Evolutionary conservation across 2,888 invertebrate species (phyloP).

Genomic region (Cremastinae sp.): DNA sequence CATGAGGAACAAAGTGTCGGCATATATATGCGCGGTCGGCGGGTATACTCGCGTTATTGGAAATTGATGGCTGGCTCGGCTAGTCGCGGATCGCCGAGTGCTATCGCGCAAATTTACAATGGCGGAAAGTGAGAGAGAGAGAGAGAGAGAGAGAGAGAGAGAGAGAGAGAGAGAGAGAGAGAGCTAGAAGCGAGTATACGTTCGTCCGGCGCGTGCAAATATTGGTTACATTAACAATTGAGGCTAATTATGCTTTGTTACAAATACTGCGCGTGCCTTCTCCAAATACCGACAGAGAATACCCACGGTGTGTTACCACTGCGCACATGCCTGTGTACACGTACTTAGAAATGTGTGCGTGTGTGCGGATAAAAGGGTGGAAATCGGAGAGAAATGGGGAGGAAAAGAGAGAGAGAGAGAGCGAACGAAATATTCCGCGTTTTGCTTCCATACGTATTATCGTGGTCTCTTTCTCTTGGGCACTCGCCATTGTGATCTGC

Average conservation of each 20-base stretch:
- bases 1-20: constrained; percentile 71
- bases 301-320: not conserved
- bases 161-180: constrained; percentile 24
- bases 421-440: constrained; percentile 23
- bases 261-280: constrained; percentile 66
- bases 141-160: constrained; percentile 25
- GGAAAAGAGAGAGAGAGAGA: constrained; percentile 42
- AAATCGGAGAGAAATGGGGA: constrained; percentile 27
- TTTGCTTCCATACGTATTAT: too few relatives aligned
- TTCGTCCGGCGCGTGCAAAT: constrained; percentile 79
- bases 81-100: constrained; percentile 42
- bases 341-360: not conserved
- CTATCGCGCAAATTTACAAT: constrained; percentile 45
- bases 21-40: not conserved
- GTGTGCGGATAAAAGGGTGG: constrained; percentile 33
- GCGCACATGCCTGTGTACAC: constrained; percentile 25
- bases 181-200: constrained; percentile 48
- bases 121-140: constrained; percentile 26
- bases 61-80: constrained; percentile 39
- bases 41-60: constrained; percentile 32
- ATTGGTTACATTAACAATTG: constrained; percentile 80
- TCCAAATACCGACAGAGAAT: constrained; percentile 44
- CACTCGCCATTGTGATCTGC: constrained; percentile 79
- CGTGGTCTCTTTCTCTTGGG: too few relatives aligned
- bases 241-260: constrained; percentile 80